Conservation (phyloP, 2,888 invertebrate species). For the Autographa pulchrina region DNA sequence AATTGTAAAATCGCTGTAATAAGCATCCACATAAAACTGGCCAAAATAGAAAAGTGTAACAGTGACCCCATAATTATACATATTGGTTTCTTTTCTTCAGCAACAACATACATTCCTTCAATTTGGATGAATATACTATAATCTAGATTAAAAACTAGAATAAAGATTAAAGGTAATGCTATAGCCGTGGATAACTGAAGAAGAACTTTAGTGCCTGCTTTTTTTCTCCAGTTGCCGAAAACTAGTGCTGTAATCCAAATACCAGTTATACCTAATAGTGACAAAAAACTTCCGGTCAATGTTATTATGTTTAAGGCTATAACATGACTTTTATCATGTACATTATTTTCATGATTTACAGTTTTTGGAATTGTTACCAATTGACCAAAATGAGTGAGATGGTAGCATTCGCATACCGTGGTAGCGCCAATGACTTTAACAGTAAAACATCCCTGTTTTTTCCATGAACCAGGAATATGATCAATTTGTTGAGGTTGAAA, state of each 20-base stretch:
- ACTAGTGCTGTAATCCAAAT: slow-evolving; percentile 89
- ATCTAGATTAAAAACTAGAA: slow-evolving; percentile 79
- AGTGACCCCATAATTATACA: slow-evolving; percentile 90
- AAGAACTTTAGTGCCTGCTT: slow-evolving; percentile 91
- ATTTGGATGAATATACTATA: slow-evolving; percentile 68
- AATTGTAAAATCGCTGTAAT: slow-evolving; percentile 92
- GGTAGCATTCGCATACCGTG: slow-evolving; percentile 87
- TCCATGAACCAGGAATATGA: slow-evolving; percentile 85
- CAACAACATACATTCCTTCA: slow-evolving; percentile 63
- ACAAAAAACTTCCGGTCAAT: slow-evolving; percentile 89
- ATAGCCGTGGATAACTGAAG: slow-evolving; percentile 91
- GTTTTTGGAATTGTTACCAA: slow-evolving; percentile 76
- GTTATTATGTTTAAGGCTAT: slow-evolving; percentile 89
- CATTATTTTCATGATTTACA: slow-evolving; percentile 44
- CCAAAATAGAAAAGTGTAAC: slow-evolving; percentile 91
- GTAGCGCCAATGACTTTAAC: slow-evolving; percentile 67
- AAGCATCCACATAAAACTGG: slow-evolving; percentile 93
- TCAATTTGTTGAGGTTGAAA: slow-evolving; percentile 71
- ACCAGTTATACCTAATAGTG: slow-evolving; percentile 88
- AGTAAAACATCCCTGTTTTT: slow-evolving; percentile 86
- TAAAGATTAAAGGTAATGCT: slow-evolving; percentile 88
- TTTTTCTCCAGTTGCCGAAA: slow-evolving; percentile 90
- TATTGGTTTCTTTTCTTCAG: slow-evolving; percentile 67
- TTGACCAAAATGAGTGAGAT: slow-evolving; percentile 90
- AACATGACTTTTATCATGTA: slow-evolving; percentile 70